Conservation (phyloP, 2,113 vertebrate genomes). For the Psophia crepitans region DNA sequence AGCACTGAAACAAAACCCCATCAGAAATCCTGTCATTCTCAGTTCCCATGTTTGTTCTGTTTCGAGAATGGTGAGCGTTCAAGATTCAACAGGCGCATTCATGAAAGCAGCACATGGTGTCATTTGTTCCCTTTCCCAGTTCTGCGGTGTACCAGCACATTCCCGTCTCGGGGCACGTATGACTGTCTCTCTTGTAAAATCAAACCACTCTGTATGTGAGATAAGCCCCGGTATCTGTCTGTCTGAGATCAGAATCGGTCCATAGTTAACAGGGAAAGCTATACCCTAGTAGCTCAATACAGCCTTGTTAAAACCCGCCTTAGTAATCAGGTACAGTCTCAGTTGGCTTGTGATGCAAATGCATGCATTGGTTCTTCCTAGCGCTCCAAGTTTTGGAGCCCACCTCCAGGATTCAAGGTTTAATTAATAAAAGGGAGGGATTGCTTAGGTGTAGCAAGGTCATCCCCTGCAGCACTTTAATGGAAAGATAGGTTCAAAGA, state of each 20-base stretch:
- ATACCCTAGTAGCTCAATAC: background rate
- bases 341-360: background rate
- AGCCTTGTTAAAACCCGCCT: background rate
- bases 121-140: constrained; percentile 21
- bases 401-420: background rate
- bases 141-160: background rate
- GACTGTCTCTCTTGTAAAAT: background rate
- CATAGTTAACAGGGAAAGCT: background rate
- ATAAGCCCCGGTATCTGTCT: background rate
- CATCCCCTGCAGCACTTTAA: background rate
- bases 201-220: background rate
- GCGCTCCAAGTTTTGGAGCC: background rate
- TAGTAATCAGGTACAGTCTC: background rate
- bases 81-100: background rate
- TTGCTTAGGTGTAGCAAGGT: background rate
- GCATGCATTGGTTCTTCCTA: background rate
- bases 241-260: background rate
- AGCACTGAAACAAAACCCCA: background rate
- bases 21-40: background rate
- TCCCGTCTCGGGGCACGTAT: background rate
- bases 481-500: background rate
- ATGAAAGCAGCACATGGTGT: background rate
- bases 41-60: constrained; percentile 12
- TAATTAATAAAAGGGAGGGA: background rate
- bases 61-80: background rate